Conservation (phyloP, 2,797 vertebrate species). For the Neomorphus geoffroyi region DNA sequence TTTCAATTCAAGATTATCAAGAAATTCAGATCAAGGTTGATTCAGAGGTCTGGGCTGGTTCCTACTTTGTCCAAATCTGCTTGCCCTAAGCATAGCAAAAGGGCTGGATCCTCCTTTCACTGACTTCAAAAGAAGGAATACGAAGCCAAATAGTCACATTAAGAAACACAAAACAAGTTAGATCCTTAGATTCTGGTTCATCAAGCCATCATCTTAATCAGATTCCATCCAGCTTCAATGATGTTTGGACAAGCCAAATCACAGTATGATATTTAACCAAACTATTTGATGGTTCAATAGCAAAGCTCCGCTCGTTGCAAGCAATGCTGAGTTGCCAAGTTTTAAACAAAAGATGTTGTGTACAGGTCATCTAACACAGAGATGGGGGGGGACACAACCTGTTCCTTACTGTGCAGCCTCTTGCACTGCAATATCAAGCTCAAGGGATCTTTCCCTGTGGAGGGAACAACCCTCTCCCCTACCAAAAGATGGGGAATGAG, state of each 20-base stretch:
- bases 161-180: background rate
- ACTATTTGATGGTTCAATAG: slow-evolving; percentile 5
- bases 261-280: slow-evolving; percentile 26
- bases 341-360: background rate
- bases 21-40: background rate
- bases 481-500: accelerated
- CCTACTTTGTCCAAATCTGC: background rate
- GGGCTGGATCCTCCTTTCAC: background rate
- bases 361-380: background rate
- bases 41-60: background rate
- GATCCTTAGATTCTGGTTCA: background rate
- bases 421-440: background rate
- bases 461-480: background rate
- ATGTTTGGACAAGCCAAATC: slow-evolving; percentile 13
- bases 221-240: background rate
- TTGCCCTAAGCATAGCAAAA: background rate
- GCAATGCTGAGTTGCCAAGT: background rate
- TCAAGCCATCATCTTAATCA: background rate
- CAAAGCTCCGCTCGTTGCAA: background rate
- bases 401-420: background rate
- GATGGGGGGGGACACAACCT: background rate
- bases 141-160: background rate
- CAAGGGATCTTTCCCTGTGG: accelerated
- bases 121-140: background rate
- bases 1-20: background rate